Evolutionary conservation across 1,140 invertebrate genomes (phyloP), one percentile per base, ranked within the genome.

Genomic region (Halyomorpha halys): DNA sequence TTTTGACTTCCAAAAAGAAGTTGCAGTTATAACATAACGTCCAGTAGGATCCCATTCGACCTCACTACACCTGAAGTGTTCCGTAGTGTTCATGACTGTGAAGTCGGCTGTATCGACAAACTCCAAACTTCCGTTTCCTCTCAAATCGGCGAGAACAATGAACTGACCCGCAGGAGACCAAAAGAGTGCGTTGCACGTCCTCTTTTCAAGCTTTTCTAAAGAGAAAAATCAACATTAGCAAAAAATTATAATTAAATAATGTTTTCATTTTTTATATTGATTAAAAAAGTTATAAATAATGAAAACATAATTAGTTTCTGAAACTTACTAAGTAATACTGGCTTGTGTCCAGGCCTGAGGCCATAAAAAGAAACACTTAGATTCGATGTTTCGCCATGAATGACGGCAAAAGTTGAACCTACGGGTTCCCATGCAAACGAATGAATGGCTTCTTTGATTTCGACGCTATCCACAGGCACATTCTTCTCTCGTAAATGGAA

Each of bases 1-100:
- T 77, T 96, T 97, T 59, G 93, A 90, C 70, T 94, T 97, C 87
- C 95, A 97, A 64, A 86, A 90, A 2, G 93, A 96, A 11, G 97
- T 94, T 8, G 86, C 91, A 0, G 94, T 97, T 16, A 94, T 88
- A 16, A 99, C 93, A 75, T 97, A 99, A 71, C 97, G 82, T 18
- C 97, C 97, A 30, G 96, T 99, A 8, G 97, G 96, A 78, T 99
- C 97, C 97, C 97, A 99, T 75, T 98, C 95, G 3, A 97, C 89
- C 72, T 97, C 94, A 0, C 92, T 95, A 69, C 89, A 87, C 81
- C 91, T 83, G 76, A 93, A 97, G 78, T 98, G 95, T 74, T 97
- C 95, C 0, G 86, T 86, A 2, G 86, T 84, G 69, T 91, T 89
- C 90, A 96, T 97, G 4, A 95, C 84, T 2, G 93, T 89, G 73